Evolutionary conservation across 2,113 vertebrate genomes (phyloP).

Genomic region (Anhinga rufa): DNA sequence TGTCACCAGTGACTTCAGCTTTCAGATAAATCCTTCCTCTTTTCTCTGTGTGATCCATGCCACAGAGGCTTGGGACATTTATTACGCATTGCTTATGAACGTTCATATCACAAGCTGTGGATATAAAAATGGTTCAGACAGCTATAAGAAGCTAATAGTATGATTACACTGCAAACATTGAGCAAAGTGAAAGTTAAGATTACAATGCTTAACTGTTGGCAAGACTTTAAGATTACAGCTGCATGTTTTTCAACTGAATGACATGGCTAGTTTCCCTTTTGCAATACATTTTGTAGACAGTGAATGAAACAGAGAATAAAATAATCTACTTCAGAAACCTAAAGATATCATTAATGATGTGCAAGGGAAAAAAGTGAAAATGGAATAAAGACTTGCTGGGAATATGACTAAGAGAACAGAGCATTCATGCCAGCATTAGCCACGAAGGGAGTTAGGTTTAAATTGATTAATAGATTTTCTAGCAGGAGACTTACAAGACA

Average conservation of each 20-base stretch:
- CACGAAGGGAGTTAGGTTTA: neutral
- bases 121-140: neutral
- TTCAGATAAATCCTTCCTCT: slow-evolving; percentile 92
- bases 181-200: neutral
- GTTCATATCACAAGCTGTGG: slow-evolving; percentile 94
- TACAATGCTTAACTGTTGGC: neutral
- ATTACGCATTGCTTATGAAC: slow-evolving; percentile 96
- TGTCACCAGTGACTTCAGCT: slow-evolving; percentile 87
- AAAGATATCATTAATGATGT: neutral
- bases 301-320: neutral
- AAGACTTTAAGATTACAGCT: neutral
- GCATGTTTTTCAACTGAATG: neutral
- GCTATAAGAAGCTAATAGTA: neutral
- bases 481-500: neutral
- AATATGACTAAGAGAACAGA: neutral
- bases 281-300: neutral
- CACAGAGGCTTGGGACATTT: slow-evolving; percentile 95
- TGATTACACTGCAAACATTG: neutral
- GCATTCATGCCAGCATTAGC: neutral
- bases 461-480: neutral
- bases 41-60: slow-evolving; percentile 94
- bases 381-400: neutral
- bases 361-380: neutral
- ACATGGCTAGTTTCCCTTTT: neutral
- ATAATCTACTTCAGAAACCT: neutral